These are phyloP conservation scores for Leptobrachium ailaonicum DNA, from an alignment of 2,113 vertebrate genomes.

Conservation along the genomic window DNA sequence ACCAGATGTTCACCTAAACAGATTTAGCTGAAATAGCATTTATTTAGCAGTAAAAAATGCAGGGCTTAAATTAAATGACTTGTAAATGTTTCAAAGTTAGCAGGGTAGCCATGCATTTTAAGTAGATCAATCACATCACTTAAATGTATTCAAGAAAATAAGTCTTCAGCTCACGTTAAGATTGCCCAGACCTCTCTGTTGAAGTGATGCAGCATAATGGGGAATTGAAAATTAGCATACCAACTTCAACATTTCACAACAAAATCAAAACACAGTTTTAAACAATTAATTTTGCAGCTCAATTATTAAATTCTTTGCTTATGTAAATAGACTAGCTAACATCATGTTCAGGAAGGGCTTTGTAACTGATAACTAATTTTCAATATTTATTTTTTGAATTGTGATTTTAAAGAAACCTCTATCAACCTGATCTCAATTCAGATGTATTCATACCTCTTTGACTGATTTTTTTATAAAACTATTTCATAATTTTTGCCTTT, in stretches of 20 bases:
- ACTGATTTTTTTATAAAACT: no score
- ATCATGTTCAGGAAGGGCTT: no score
- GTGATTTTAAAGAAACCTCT: no score
- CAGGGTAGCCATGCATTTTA: constrained; percentile 46
- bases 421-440: no score
- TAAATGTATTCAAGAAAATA: constrained; percentile 22
- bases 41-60: constrained; percentile 47
- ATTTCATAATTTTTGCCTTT: no score
- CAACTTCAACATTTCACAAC: not conserved
- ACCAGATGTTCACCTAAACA: constrained; percentile 47
- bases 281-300: not conserved
- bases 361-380: no score
- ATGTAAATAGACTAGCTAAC: not conserved
- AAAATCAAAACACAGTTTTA: not conserved
- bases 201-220: not conserved
- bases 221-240: not conserved
- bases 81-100: constrained; percentile 46
- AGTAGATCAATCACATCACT: constrained; percentile 41
- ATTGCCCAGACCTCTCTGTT: constrained; percentile 1
- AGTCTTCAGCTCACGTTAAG: constrained; percentile 5
- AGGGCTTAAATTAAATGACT: constrained; percentile 44
- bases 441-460: no score
- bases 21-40: constrained; percentile 51
- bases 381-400: no score
- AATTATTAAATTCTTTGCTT: not conserved